These are phyloP conservation scores for Electrophaes corylata DNA, from an alignment of 2,888 invertebrate species.

Conservation along the genomic window DNA sequence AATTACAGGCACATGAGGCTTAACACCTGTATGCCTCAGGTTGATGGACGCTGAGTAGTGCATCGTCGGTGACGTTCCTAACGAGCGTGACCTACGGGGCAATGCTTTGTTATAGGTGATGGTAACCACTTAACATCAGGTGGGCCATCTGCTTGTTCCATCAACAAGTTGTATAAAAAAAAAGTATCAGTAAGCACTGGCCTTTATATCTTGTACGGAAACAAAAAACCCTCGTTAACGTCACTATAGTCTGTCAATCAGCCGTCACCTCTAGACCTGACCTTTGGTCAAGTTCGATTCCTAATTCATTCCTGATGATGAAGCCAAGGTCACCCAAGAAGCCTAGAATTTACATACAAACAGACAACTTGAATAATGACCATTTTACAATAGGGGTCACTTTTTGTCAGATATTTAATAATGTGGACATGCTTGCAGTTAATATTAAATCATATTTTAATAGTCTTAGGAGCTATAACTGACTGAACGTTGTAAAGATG, in stretches of 20 bases:
- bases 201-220: constrained; percentile 19
- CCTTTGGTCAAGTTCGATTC: constrained; percentile 78
- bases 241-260: constrained; percentile 68
- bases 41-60: too few relatives aligned
- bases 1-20: too few relatives aligned
- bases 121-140: too few relatives aligned
- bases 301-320: constrained; percentile 73
- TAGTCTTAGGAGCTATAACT: not conserved
- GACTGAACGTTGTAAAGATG: not conserved
- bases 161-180: too few relatives aligned
- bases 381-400: constrained; percentile 61
- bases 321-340: constrained; percentile 56
- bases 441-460: not conserved
- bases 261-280: constrained; percentile 57
- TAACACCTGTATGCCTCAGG: too few relatives aligned
- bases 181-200: not conserved
- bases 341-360: constrained; percentile 75
- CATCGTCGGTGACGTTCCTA: too few relatives aligned
- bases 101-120: too few relatives aligned
- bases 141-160: too few relatives aligned
- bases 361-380: constrained; percentile 65
- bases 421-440: too few relatives aligned
- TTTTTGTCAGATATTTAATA: constrained; percentile 58
- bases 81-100: too few relatives aligned
- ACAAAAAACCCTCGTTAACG: constrained; percentile 56